These are phyloP conservation scores for Fragum whitleyi DNA, from an alignment of 2,888 invertebrate genomes.

Conservation along the genomic window DNA sequence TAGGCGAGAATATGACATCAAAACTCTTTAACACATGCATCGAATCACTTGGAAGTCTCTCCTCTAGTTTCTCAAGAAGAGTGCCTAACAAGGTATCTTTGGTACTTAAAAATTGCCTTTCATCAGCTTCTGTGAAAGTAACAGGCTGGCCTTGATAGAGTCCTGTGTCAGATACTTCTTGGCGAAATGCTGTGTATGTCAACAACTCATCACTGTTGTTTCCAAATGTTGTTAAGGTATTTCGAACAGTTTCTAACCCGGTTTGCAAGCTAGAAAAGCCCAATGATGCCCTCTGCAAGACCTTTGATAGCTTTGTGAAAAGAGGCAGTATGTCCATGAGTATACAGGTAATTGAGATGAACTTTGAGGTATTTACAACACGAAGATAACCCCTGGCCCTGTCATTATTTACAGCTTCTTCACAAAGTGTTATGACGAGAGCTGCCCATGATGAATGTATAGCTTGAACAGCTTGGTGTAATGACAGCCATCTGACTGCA, in stretches of 20 bases:
- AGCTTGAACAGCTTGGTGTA: constrained; percentile 15
- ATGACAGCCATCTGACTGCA: constrained; percentile 28
- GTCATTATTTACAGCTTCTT: constrained; percentile 24
- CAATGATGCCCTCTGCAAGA: constrained; percentile 20
- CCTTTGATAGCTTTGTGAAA: constrained; percentile 28
- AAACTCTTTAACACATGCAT: constrained; percentile 23
- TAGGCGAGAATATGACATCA: constrained; percentile 25
- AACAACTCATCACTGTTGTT: constrained; percentile 9
- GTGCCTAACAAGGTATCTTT: constrained; percentile 8
- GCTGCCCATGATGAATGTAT: constrained; percentile 31
- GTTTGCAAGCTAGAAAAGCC: constrained; percentile 13
- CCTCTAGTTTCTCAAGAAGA: constrained; percentile 22
- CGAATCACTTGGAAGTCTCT: constrained; percentile 20
- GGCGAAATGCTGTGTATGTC: constrained; percentile 18
- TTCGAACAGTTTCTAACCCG: constrained; percentile 16
- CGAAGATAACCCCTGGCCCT: constrained; percentile 16
- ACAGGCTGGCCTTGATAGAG: constrained; percentile 15
- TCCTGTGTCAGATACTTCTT: constrained; percentile 18
- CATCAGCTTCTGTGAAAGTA: constrained; percentile 15
- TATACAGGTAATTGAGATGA: constrained; percentile 17
- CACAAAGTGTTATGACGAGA: constrained; percentile 21
- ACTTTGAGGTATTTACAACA: constrained; percentile 15
- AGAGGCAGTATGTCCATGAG: constrained; percentile 27
- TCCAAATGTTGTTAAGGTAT: constrained; percentile 13
- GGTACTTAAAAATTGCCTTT: constrained; percentile 10